Base-by-base conservation (phyloP, 2,888 invertebrate genomes). In the Dinocampus coccinellae region DNA sequence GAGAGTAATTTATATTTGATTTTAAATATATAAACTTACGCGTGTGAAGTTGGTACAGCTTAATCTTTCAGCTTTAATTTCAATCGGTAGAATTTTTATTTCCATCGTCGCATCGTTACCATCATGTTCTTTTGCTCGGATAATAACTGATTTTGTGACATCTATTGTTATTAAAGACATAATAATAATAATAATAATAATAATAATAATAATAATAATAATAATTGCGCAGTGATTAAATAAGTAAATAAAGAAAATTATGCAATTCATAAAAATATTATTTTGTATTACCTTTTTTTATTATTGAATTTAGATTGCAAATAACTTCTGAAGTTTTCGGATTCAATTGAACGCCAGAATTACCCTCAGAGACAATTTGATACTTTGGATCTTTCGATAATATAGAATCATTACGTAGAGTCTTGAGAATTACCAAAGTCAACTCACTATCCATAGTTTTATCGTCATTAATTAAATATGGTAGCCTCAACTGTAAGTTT, bases 1-100 rank as follows among this genome's bases (percentile, higher is more conserved):
- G 24, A 57, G 7, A 39, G 42, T 58, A 29, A 55, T n/a, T 39
- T 22, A 26, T 34, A 65, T 39, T 26, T 4, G 16, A 66, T 22
- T 11, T 57, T 6, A 20, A 26, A 9, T 58, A 4, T 13, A 16
- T 9, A 13, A 24, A 52, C 24, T 75, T 82, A 85, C 87, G 84
- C 85, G 78, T 2, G 85, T 75, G 69, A 82, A 85, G 34, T 84
- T 77, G 0, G 79, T 73, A 72, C 87, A 87, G 74, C 85, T 82
- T 11, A 85, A 76, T 61, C 63, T 68, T 22, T 79, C 75, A 2
- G 70, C 79, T 6, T 76, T 74, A 0, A 78, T 63, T 2, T 75
- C 76, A 34, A 83, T 64, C 2, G 84, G 76, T 29, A 77, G 62
- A 22, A 86, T 66, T 75, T 79, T 81, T 16, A 87, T 81, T 73